Conservation (phyloP, 2,797 vertebrate genomes). For the Mionectes olivaceus region DNA sequence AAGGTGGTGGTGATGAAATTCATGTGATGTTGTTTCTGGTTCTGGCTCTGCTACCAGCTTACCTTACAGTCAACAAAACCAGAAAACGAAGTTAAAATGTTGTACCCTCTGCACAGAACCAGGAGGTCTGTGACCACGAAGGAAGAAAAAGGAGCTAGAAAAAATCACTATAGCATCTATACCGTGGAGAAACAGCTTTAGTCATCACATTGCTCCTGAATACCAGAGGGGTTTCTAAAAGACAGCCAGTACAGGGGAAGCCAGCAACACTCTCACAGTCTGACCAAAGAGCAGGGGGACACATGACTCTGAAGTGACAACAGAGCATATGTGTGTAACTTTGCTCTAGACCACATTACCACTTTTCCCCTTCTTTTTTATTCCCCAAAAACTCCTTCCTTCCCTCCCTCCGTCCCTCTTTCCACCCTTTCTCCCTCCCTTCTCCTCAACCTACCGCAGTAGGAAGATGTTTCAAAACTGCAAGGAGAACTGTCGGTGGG, state of each 20-base stretch:
- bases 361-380: not conserved
- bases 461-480: not conserved
- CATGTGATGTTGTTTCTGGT: not conserved
- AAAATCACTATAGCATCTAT: not conserved
- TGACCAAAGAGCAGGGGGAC: not conserved
- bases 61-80: not conserved
- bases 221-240: not conserved
- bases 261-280: not conserved
- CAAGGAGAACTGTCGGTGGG: not conserved
- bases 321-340: accelerated
- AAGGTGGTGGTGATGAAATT: not conserved
- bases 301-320: not conserved
- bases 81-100: not conserved
- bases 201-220: not conserved
- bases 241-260: not conserved
- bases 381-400: not conserved
- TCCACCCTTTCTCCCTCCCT: not conserved
- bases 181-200: not conserved
- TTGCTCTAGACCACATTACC: accelerated
- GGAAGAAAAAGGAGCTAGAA: not conserved
- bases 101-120: not conserved
- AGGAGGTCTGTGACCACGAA: not conserved
- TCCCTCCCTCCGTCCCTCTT: no score
- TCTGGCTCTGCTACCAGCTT: not conserved
- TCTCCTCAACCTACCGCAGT: not conserved